Evolutionary conservation across 2,888 invertebrate species (phyloP), one percentile per base, ranked within the genome.

Genomic region (Trissolcus brochymenae): DNA sequence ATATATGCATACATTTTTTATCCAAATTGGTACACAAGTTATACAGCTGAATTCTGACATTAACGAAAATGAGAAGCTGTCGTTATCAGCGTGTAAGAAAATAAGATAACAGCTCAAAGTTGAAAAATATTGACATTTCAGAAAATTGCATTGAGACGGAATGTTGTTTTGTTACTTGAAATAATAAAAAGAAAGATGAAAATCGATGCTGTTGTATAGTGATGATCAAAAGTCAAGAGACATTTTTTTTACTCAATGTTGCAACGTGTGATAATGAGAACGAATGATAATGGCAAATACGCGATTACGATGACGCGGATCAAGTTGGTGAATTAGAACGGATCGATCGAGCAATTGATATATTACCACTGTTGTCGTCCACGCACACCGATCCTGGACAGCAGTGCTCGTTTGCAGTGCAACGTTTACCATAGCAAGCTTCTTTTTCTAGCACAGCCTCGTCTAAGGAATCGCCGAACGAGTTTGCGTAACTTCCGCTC

Each of bases 341-440:
- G 46, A 64, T 54, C 43, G 46, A 54, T 66, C 16, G 16, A 25
- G 16, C 19, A 56, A 56, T 57, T 62, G 59, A 64, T 51, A 53
- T 61, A 60, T 91, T 90, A 93, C 93, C 91, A 88, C 92, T 92
- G 83, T 93, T 92, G 51, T 92, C 90, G 84, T 92, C 91, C 41
- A 94, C 92, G 88, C 96, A 96, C 70, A 96, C 92, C 13, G 94
- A 93, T 11, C 94, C 95, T 0, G 94, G 93, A 90, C 96, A 96
- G 89, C 96, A 96, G 86, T 95, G 93, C 16, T 95, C 95, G 85
- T 95, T 96, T 78, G 93, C 92, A 2, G 92, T 91, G 85, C 96
- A 96, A 17, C 92, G 92, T 60, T 92, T 92, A 80, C 94, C 94
- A 86, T 94, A 95, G 89, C 96, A 96, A 21, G 94, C 94, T 17